These are phyloP conservation scores for Halictus ligatus DNA, from an alignment of 2,888 invertebrate genomes.

Conservation along the genomic window DNA sequence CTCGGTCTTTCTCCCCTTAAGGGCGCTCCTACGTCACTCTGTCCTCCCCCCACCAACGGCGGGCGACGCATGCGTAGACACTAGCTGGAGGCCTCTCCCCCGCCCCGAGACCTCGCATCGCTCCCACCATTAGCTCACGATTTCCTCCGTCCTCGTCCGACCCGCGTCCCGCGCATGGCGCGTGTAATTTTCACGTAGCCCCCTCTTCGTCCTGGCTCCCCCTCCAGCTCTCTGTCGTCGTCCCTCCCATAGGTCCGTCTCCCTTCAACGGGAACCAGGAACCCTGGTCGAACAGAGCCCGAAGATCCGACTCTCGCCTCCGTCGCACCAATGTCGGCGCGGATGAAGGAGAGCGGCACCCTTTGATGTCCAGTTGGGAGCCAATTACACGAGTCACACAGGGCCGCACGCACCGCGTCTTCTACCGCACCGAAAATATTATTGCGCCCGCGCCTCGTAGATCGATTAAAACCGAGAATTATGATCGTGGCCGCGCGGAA, in stretches of 20 bases:
- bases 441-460: slow-evolving; percentile 75
- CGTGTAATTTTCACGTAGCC: slow-evolving; percentile 81
- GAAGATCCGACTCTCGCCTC: slow-evolving; percentile 55
- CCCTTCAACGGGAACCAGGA: slow-evolving; percentile 29
- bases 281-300: slow-evolving; percentile 47
- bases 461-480: slow-evolving; percentile 81
- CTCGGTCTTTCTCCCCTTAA: slow-evolving; percentile 27
- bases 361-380: slow-evolving; percentile 85
- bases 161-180: slow-evolving; percentile 74
- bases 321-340: slow-evolving; percentile 80
- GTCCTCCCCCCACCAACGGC: slow-evolving; percentile 17
- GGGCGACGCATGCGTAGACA: slow-evolving; percentile 45
- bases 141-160: slow-evolving; percentile 43
- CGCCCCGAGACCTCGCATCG: background rate
- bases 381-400: slow-evolving; percentile 85
- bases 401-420: slow-evolving; percentile 80
- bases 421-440: slow-evolving; percentile 75
- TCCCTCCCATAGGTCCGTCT: background rate
- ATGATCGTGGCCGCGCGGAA: slow-evolving; percentile 70
- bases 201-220: slow-evolving; percentile 54
- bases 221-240: slow-evolving; percentile 6
- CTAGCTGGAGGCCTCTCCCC: slow-evolving; percentile 4
- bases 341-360: slow-evolving; percentile 84
- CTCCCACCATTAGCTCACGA: slow-evolving; percentile 2
- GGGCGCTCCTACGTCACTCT: background rate